phyloP scores from a whole-genome alignment of 2,797 vertebrate species.

The Anableps anableps region DNA sequence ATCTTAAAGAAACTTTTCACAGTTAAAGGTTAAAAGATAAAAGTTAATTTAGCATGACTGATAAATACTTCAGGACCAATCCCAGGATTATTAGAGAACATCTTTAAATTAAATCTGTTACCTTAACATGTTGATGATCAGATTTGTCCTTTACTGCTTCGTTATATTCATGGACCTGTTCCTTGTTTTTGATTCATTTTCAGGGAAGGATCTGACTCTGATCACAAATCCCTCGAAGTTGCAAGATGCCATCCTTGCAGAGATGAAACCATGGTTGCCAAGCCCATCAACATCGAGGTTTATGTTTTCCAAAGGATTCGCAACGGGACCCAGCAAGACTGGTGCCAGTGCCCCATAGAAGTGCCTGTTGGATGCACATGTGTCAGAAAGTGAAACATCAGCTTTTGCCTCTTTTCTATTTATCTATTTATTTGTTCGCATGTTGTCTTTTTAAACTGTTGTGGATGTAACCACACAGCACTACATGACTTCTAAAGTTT shows the following conservation, averaged over 20 bases:
- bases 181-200: background rate
- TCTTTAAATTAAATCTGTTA: too few species aligned
- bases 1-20: too few species aligned
- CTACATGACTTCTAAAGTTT: background rate
- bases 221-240: constrained; percentile 50
- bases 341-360: constrained; percentile 25
- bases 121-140: too few species aligned
- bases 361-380: constrained; percentile 59
- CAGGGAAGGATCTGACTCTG: constrained; percentile 35
- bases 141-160: too few species aligned
- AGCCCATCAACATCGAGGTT: constrained; percentile 6
- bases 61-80: too few species aligned
- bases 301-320: fast-evolving
- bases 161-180: background rate
- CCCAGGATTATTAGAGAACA: too few species aligned
- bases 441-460: background rate
- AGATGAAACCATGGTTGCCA: fast-evolving
- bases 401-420: background rate
- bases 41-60: background rate
- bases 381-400: background rate
- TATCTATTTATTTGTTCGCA: background rate
- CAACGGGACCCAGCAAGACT: fast-evolving
- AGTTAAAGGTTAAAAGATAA: background rate
- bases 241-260: constrained; percentile 77
- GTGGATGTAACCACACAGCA: background rate